Evolutionary conservation across 2,888 invertebrate species (phyloP).

Genomic region (Drosophila mulleri): DNA sequence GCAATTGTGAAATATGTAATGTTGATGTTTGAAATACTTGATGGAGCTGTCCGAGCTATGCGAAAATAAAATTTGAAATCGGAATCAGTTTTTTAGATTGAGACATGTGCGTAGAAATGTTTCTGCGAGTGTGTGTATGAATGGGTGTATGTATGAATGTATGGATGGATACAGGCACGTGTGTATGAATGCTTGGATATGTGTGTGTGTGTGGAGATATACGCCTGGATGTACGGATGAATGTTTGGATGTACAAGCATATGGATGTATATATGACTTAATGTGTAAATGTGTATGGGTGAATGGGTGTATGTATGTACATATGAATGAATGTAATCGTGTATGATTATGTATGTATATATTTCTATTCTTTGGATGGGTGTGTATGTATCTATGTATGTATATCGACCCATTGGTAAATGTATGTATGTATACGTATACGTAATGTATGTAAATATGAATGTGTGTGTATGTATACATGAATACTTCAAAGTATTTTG

Average conservation of each 20-base stretch:
- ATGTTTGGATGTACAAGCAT: too few species aligned
- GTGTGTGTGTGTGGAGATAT: neutral
- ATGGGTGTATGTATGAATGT: neutral
- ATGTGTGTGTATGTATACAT: neutral
- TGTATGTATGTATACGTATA: neutral
- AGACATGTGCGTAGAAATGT: neutral
- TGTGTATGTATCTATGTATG: too few species aligned
- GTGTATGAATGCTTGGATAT: too few species aligned
- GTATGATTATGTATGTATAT: too few species aligned
- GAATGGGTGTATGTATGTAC: neutral
- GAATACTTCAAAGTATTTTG: too few species aligned
- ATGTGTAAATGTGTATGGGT: neutral
- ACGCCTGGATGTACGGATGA: neutral
- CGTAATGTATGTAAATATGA: neutral
- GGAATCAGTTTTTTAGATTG: neutral
- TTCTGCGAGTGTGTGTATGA: neutral
- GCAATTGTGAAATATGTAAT: conserved; percentile 57
- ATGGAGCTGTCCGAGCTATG: neutral
- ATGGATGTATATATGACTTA: neutral
- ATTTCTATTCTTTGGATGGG: too few species aligned
- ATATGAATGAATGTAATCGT: neutral
- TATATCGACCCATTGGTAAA: too few species aligned
- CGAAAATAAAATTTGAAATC: neutral
- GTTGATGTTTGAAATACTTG: conserved; percentile 48
- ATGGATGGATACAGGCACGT: too few species aligned